Evolutionary conservation across 2,888 invertebrate genomes (phyloP).

Genomic region (Artemia sinica): DNA sequence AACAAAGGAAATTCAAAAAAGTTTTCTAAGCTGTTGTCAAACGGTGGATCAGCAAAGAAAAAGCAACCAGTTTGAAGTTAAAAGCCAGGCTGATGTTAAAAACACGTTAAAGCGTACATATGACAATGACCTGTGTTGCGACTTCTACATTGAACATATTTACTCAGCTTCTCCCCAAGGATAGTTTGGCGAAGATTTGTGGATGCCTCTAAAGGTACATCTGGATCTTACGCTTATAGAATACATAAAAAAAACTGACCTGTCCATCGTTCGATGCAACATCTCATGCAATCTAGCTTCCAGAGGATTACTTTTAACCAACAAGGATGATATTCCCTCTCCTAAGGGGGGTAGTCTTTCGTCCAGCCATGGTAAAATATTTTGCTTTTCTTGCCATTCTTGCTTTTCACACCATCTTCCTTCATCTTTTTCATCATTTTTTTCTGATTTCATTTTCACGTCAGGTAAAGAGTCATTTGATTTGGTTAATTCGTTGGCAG

Average conservation of each 20-base stretch:
- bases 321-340: slow-evolving; percentile 42
- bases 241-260: neutral
- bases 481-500: neutral
- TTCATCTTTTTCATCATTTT: slow-evolving; percentile 8
- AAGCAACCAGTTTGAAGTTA: too few relatives aligned
- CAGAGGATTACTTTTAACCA: slow-evolving; percentile 83
- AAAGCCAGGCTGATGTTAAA: too few relatives aligned
- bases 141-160: too few relatives aligned
- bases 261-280: slow-evolving; percentile 81
- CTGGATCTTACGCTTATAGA: too few relatives aligned
- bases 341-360: neutral
- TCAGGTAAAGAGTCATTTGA: neutral
- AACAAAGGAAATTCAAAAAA: too few relatives aligned
- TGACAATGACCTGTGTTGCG: too few relatives aligned
- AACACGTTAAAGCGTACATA: too few relatives aligned
- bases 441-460: neutral
- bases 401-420: neutral
- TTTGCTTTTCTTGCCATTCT: neutral
- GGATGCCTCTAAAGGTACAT: too few relatives aligned
- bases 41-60: too few relatives aligned
- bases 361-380: slow-evolving; percentile 4
- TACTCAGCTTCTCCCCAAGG: too few relatives aligned
- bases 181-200: too few relatives aligned
- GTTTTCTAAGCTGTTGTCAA: too few relatives aligned
- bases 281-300: slow-evolving; percentile 81